These are phyloP conservation scores for Equus quagga DNA, from an alignment of 2,113 vertebrate genomes.

Conservation along the genomic window DNA sequence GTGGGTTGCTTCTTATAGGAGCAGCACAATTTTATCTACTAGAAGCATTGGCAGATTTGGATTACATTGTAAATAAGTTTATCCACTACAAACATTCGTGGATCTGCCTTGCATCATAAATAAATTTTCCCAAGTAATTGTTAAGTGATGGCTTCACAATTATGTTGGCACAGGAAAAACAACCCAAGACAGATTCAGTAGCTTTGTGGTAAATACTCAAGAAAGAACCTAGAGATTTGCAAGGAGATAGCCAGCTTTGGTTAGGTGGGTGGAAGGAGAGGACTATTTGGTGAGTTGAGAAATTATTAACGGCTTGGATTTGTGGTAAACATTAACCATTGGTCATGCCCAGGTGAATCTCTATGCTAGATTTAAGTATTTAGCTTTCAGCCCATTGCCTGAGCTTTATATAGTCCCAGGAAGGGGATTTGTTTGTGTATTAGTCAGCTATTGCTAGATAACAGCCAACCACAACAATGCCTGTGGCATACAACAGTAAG, in stretches of 20 bases:
- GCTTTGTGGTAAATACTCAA: conserved; percentile 23
- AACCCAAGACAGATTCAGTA: neutral
- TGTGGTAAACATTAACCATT: neutral
- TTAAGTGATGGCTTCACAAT: conserved; percentile 74
- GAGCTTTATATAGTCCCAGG: neutral
- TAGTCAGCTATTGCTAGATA: neutral
- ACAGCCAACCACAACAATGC: neutral
- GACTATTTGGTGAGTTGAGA: neutral
- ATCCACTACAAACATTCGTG: conserved; percentile 20
- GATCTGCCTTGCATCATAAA: conserved; percentile 77
- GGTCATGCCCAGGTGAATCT: neutral
- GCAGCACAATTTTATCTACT: conserved; percentile 66
- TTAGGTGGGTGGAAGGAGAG: neutral
- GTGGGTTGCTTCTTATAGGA: conserved; percentile 62
- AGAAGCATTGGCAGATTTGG: conserved; percentile 63
- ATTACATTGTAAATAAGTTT: conserved; percentile 78
- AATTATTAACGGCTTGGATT: conserved; percentile 15
- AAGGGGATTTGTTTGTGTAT: neutral
- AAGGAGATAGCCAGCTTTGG: neutral
- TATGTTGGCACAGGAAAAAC: conserved; percentile 60
- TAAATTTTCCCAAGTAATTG: conserved; percentile 78
- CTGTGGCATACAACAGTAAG: neutral
- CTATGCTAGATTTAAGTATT: neutral
- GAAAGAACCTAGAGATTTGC: neutral
- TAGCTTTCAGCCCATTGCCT: neutral